Evolutionary conservation across 2,113 vertebrate species (phyloP), one percentile per base, ranked within the genome.

Genomic region (Sapayoa aenigma): DNA sequence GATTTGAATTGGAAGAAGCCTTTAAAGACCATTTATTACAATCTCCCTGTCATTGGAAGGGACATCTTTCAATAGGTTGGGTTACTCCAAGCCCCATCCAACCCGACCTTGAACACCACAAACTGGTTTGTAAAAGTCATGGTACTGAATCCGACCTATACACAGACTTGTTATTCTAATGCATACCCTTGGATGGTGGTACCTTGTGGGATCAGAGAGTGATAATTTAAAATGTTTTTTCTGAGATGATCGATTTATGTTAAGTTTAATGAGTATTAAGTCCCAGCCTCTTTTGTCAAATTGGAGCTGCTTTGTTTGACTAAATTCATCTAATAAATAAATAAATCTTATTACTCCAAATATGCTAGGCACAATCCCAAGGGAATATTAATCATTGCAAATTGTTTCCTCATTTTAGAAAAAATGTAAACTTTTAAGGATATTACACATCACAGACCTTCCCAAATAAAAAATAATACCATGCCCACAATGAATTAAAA

Each of bases 241-340:
- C 63, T 75, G 60, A 89, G 89, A 59, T 33, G 25, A 82, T 35
- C 62, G 31, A 73, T 69, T 68, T 39, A 28, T 4, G 2, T 71
- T 80, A 33, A 87, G 14, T 23, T 15, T 85, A 85, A 85, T 66
- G 22, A 31, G 4, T 55, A 53, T 58, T 59, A 83, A 80, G 33
- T 55, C 6, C 30, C 23, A 60, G 2, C 1, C 10, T 62, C 23
- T 87, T 87, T 87, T 74, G 47, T 67, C 88, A 91, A 88, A 84
- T 16, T 62, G 12, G 25, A 85, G 13, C 11, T 69, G 16, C 11
- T 91, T 92, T 46, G 5, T 84, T 95, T 79, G 19, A 66, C 11
- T 35, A 79, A 91, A 79, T 89, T 53, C 58, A 87, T 82, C 18
- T 89, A 83, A 82, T 72, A 75, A 93, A 82, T 72, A 78, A 93